These are phyloP conservation scores for Ochropleura plecta DNA, from an alignment of 2,888 invertebrate species.

Conservation along the genomic window DNA sequence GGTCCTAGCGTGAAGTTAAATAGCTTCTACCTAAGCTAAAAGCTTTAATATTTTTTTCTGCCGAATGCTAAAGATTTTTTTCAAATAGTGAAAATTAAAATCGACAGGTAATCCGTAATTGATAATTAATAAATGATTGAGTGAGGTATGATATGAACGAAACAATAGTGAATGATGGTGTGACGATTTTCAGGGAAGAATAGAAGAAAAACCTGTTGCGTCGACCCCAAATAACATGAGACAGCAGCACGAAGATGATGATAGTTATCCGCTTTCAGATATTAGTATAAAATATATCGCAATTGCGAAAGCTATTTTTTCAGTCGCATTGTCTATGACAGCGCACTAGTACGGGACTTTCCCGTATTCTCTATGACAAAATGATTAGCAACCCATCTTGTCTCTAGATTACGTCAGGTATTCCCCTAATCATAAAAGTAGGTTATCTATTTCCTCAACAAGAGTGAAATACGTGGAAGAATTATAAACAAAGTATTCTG, in stretches of 20 bases:
- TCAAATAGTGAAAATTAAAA: too few relatives aligned
- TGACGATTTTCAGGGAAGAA: too few relatives aligned
- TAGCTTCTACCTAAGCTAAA: too few relatives aligned
- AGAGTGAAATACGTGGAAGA: not conserved
- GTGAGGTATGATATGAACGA: too few relatives aligned
- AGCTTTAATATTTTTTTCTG: too few relatives aligned
- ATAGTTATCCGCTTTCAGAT: not conserved
- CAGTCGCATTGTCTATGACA: not conserved
- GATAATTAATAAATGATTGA: too few relatives aligned
- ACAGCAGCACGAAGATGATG: too few relatives aligned
- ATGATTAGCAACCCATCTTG: not conserved
- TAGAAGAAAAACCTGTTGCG: too few relatives aligned
- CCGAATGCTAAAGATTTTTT: too few relatives aligned
- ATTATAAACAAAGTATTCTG: not conserved
- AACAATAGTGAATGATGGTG: too few relatives aligned
- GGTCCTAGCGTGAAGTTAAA: too few relatives aligned
- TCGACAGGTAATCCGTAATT: not conserved
- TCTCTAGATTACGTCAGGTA: not conserved
- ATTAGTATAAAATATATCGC: not conserved
- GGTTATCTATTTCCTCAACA: not conserved
- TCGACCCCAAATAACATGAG: too few relatives aligned
- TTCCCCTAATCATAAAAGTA: slow-evolving; percentile 23
- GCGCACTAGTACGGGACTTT: not conserved
- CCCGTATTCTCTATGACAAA: slow-evolving; percentile 24
- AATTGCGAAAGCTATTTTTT: not conserved